Evolutionary conservation across 2,113 vertebrate genomes (phyloP).

Genomic region (Burhinus bistriatus): DNA sequence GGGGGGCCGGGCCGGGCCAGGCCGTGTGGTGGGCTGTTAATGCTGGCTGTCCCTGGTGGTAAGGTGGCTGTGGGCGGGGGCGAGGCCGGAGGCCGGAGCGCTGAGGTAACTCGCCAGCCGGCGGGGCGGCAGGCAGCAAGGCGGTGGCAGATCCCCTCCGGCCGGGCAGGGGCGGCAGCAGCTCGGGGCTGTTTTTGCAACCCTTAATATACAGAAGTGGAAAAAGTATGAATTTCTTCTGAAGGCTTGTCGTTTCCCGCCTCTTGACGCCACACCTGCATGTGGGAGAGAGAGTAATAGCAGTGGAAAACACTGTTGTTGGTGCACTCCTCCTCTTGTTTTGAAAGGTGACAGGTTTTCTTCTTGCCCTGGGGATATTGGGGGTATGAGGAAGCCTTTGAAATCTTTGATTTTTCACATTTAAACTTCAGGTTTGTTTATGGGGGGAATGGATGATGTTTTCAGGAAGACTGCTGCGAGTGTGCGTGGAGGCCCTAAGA

Average conservation of each 20-base stretch:
- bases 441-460: not conserved
- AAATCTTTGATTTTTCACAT: not conserved
- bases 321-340: not conserved
- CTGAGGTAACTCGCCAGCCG: no score
- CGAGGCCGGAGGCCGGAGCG: not conserved
- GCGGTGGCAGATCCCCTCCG: no score
- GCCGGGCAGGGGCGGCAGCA: not conserved
- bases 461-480: not conserved
- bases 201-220: not conserved
- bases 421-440: not conserved
- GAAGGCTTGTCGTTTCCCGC: accelerated
- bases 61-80: no score
- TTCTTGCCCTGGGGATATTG: not conserved
- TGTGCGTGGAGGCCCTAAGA: not conserved
- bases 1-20: not conserved
- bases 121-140: not conserved
- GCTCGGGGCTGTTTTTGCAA: accelerated
- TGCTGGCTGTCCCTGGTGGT: no score
- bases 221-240: not conserved
- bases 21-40: no score
- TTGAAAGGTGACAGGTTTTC: not conserved
- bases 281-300: accelerated
- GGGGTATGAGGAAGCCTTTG: not conserved
- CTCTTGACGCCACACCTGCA: not conserved
- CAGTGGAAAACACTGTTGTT: not conserved